Conservation (phyloP, 2,888 invertebrate species). For the Philopedon plagiatum region DNA sequence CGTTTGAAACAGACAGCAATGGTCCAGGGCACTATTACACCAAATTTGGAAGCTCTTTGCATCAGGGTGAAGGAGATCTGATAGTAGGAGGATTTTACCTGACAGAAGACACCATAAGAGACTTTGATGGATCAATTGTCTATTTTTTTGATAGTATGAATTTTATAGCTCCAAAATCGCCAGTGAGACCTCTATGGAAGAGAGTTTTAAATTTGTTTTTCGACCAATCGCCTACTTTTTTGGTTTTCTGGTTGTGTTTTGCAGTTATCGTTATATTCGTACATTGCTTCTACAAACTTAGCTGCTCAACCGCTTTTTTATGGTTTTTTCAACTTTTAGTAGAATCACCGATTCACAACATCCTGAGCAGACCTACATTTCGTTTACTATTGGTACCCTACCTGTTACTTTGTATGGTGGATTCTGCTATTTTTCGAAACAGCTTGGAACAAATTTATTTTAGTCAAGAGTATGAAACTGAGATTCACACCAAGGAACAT, state of each 20-base stretch:
- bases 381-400: background rate
- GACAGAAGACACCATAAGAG: constrained; percentile 2
- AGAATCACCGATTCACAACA: background rate
- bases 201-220: constrained; percentile 2
- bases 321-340: constrained; percentile 13
- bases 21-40: background rate
- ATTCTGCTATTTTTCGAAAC: constrained; percentile 15
- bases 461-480: constrained; percentile 13
- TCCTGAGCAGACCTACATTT: constrained; percentile 1
- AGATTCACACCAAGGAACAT: background rate
- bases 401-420: background rate
- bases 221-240: background rate
- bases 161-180: constrained; percentile 4
- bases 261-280: background rate
- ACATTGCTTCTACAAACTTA: background rate
- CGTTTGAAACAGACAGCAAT: too few relatives aligned
- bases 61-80: background rate
- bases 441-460: constrained; percentile 16
- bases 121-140: constrained; percentile 18
- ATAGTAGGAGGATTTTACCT: constrained; percentile 9
- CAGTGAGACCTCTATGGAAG: background rate
- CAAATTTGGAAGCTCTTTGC: background rate
- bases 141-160: constrained; percentile 6
- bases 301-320: background rate
- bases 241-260: background rate